phyloP scores from a whole-genome alignment of 2,113 vertebrate species.

The Hemiscyllium ocellatum region DNA sequence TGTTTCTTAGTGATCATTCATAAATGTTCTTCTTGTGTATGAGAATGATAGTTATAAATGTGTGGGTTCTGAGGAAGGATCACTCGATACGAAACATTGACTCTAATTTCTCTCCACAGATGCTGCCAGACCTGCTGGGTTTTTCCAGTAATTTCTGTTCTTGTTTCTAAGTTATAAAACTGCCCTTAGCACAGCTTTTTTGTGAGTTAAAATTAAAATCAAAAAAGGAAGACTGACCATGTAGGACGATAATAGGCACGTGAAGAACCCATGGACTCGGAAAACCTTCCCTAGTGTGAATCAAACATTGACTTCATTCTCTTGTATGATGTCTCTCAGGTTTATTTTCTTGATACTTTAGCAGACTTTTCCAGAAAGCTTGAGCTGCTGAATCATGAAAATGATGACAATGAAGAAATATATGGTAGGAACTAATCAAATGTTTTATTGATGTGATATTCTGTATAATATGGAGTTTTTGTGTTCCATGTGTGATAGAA shows the following conservation, averaged over 20 bases:
- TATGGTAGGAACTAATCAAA: neutral
- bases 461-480: neutral
- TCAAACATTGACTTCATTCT: neutral
- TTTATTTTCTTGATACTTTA: slow-evolving; percentile 11
- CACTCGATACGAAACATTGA: no score
- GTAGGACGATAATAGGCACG: neutral
- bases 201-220: neutral
- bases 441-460: neutral
- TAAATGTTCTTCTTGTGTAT: no score
- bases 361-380: slow-evolving; percentile 16
- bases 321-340: neutral
- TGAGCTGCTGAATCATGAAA: neutral
- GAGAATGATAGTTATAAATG: no score
- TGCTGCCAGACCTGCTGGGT: no score
- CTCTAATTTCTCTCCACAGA: no score
- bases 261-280: neutral
- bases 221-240: neutral
- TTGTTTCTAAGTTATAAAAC: neutral
- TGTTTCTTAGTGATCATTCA: no score
- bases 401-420: neutral
- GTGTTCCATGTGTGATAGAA: neutral
- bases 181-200: neutral
- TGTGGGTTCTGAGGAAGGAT: no score
- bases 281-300: neutral
- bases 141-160: no score